Evolutionary conservation across 2,113 vertebrate species (phyloP).

Genomic region (Galeopterus variegatus): DNA sequence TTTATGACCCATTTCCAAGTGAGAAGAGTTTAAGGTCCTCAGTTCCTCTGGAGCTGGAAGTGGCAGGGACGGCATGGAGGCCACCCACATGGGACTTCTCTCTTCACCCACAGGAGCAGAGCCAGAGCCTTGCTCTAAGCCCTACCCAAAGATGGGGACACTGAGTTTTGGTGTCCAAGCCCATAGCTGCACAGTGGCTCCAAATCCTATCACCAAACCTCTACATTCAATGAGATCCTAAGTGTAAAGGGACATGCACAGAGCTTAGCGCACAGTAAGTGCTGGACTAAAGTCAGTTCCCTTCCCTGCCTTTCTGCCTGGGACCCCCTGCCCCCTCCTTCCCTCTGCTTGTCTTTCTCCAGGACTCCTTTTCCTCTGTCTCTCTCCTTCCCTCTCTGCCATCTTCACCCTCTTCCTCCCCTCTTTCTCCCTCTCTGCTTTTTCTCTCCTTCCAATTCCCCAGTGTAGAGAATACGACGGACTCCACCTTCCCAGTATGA

Average conservation of each 20-base stretch:
- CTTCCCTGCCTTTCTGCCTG: not conserved
- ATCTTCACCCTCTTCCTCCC: too few species aligned
- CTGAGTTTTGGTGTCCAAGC: not conserved
- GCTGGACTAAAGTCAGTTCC: accelerated
- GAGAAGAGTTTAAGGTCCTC: not conserved
- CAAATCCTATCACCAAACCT: not conserved
- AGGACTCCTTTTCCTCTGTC: not conserved
- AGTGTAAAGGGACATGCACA: accelerated
- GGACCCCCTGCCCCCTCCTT: not conserved
- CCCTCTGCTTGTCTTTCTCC: not conserved
- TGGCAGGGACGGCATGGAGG: not conserved
- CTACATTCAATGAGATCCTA: not conserved
- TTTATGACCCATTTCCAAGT: not conserved
- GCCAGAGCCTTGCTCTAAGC: not conserved
- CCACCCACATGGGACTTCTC: accelerated
- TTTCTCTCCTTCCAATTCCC: not conserved
- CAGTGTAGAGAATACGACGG: not conserved
- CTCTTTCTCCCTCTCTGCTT: not conserved
- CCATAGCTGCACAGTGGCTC: not conserved
- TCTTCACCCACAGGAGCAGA: not conserved
- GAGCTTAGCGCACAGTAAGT: not conserved
- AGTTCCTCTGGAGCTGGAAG: not conserved
- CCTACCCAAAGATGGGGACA: not conserved
- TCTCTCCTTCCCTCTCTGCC: not conserved
- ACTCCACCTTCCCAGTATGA: not conserved